Percentiles rank a stretch among this genome's conserved stretches.
These are phyloP conservation scores for Callospermophilus lateralis DNA, from an alignment of 2,113 vertebrate species.

Conservation along the genomic window DNA sequence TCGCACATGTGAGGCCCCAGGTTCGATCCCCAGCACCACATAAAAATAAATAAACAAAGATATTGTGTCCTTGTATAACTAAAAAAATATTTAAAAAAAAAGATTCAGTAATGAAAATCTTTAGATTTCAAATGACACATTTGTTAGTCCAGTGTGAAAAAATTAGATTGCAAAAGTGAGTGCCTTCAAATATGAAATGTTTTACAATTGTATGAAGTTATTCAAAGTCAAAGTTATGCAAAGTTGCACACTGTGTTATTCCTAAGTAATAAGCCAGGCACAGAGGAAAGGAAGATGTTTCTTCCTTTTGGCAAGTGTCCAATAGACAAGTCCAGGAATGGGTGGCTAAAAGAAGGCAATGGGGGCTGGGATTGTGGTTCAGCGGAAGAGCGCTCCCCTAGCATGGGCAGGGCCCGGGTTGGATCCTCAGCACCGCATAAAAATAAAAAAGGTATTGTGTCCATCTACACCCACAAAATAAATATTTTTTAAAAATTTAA, in stretches of 20 bases:
- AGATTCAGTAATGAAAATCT: constrained; percentile 35
- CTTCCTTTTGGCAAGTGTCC: constrained; percentile 15
- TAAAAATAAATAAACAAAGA: no score
- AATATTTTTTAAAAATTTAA: no score
- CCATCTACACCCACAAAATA: no score
- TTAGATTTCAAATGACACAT: constrained; percentile 36
- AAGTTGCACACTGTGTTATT: not conserved
- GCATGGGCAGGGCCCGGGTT: no score
- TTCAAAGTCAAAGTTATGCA: not conserved
- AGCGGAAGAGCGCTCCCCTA: no score
- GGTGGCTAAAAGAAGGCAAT: constrained; percentile 6
- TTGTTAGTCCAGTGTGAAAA: not conserved
- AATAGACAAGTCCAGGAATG: not conserved
- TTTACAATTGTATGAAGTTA: not conserved
- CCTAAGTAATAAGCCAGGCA: not conserved
- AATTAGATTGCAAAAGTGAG: not conserved
- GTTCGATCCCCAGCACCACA: no score
- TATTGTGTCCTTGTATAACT: no score
- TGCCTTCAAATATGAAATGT: constrained; percentile 45
- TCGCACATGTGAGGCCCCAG: no score
- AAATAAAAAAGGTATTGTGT: no score
- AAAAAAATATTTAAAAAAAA: not conserved
- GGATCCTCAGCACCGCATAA: no score
- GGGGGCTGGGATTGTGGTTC: no score
- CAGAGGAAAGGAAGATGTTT: constrained; percentile 30